Base-by-base conservation (phyloP, 2,888 invertebrate species). In the Timema podura region DNA sequence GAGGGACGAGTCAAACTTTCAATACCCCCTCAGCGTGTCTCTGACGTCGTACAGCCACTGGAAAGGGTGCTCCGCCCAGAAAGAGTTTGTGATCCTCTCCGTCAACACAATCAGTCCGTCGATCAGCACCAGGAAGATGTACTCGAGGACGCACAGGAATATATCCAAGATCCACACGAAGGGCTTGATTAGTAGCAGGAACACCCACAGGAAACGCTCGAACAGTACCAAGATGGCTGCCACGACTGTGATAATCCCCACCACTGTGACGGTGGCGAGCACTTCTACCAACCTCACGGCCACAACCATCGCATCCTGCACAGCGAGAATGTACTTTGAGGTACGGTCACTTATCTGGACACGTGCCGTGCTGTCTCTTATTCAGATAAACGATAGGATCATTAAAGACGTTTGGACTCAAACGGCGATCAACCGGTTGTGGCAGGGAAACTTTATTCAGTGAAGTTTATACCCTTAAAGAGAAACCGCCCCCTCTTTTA, bases 221-320 rank as follows among this genome's bases (percentile, higher is more conserved):
- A 70, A 47, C 0, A 68, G 59, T 16, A 70, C 65, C 46, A 72
- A 61, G 16, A 72, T 48, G 48, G 68, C 57, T 3, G 65, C 72
- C 7, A 65, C 49, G 46, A 61, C 54, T 0, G 65, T 44, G 13
- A 72, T 45, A 48, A 70, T 61, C 11, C 47, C 65, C 15, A 70
- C 44, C 59, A 72, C 11, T 0, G 65, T 68, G 68, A 68, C 64
- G 67, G 70, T 66, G 2, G 67, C 65, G 44, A 70, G 15, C 61
- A 72, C 49, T 30, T 72, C 72, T 61, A 70, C 65, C 59, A 72
- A n/a, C 2, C 70, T 59, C 70, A 72, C 72, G 10, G 72, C 72
- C 44, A 68, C 72, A 10, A 48, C 66, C 72, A 72, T 72, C 68
- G 67, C 68, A 6, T 11, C 30, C 61, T n/a, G 61, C 61, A 51